phyloP scores from a whole-genome alignment of 2,888 invertebrate genomes.

The Aethes cnicana region DNA sequence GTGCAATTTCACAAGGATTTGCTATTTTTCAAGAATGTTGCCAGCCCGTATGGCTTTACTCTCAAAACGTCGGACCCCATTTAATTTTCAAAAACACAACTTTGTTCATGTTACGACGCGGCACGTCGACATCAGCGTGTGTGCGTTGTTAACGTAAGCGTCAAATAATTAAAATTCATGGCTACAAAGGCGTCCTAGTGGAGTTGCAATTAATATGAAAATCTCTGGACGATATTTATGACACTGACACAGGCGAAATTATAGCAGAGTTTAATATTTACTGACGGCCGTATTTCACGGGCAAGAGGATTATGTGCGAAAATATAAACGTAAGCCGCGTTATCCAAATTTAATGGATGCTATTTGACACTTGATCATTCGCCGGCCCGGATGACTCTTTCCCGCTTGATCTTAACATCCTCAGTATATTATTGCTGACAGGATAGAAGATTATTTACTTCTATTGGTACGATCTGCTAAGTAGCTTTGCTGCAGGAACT shows the following conservation, averaged over 20 bases:
- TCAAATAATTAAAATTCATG: slow-evolving; percentile 62
- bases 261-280: slow-evolving; percentile 73
- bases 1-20: slow-evolving; percentile 26
- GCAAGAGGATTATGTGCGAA: slow-evolving; percentile 68
- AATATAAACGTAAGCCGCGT: slow-evolving; percentile 63
- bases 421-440: slow-evolving; percentile 54
- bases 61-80: slow-evolving; percentile 4
- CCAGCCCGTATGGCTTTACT: background rate
- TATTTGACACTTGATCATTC: slow-evolving; percentile 67
- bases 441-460: slow-evolving; percentile 44
- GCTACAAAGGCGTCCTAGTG: slow-evolving; percentile 58
- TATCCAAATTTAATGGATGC: slow-evolving; percentile 67
- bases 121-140: slow-evolving; percentile 24
- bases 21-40: slow-evolving; percentile 13
- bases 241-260: slow-evolving; percentile 65
- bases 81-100: background rate
- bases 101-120: slow-evolving; percentile 23
- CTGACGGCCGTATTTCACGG: slow-evolving; percentile 73
- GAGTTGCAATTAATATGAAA: slow-evolving; percentile 71
- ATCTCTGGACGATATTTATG: slow-evolving; percentile 71
- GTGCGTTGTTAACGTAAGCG: slow-evolving; percentile 38
- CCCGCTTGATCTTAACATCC: slow-evolving; percentile 49
- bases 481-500: background rate
- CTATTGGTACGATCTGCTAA: slow-evolving; percentile 29
- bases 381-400: slow-evolving; percentile 56